A percentile compares a stretch with the other conserved stretches of the same genome.
Evolutionary conservation across 2,113 vertebrate genomes (phyloP).

Genomic region (Mugil cephalus): DNA sequence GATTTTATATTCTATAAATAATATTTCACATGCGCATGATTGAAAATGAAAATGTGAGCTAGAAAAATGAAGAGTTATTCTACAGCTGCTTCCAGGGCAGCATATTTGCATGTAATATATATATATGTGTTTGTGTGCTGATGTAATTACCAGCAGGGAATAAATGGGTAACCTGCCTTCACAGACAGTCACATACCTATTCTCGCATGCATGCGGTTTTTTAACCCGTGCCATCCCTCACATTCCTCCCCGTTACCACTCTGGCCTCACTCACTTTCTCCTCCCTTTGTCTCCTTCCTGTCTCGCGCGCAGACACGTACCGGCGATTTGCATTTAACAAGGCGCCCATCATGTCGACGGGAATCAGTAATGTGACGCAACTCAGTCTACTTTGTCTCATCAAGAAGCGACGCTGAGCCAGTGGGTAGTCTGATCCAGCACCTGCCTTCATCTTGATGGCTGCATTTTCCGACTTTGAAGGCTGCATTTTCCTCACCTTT

Average conservation of each 20-base stretch:
- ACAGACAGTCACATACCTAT: constrained; percentile 32
- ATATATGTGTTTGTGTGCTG: constrained; percentile 9
- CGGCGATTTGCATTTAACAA: constrained; percentile 27
- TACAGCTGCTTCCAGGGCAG: constrained; percentile 18
- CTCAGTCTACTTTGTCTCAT: constrained; percentile 50
- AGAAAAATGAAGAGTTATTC: no score
- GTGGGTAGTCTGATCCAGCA: constrained; percentile 17
- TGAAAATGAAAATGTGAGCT: no score
- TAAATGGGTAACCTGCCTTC: constrained; percentile 39
- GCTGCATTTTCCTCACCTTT: constrained; percentile 46
- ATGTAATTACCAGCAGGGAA: constrained; percentile 29
- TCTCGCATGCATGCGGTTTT: constrained; percentile 57
- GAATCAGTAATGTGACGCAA: constrained; percentile 27
- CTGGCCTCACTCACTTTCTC: background rate
- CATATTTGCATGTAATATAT: background rate
- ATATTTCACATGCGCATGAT: no score
- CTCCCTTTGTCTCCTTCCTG: background rate
- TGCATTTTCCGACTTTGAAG: constrained; percentile 54
- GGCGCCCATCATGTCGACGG: constrained; percentile 23
- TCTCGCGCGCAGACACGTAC: background rate
- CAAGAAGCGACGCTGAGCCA: constrained; percentile 32
- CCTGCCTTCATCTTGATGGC: constrained; percentile 29
- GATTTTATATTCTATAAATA: no score
- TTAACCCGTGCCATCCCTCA: constrained; percentile 18
- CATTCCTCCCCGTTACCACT: background rate